Evolutionary conservation across 2,888 invertebrate genomes (phyloP), one percentile per base, ranked within the genome.

Genomic region (Caenorhabditis angaria): DNA sequence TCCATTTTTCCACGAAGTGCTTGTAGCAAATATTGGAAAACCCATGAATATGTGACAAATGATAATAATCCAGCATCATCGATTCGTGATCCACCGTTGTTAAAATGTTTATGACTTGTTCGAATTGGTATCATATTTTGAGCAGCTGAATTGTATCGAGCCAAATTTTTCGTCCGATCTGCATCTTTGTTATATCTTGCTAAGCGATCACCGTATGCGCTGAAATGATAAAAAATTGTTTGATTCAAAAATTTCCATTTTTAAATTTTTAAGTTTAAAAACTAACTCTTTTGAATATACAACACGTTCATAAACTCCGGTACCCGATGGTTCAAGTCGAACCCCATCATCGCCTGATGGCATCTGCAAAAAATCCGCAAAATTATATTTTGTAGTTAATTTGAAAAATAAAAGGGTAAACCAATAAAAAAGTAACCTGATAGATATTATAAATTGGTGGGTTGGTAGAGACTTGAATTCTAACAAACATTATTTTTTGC

Each of bases 31-130:
- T 88, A 88, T 10, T 83, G 81, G n/a, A 88, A 87, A 58, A 88
- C 84, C 89, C 89, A 89, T 32, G 87, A 80, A 72, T 87, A 89
- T 0, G 89, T 88, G 73, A 89, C 84, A 80, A 87, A 85, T 18
- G 88, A 89, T 35, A 89, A 78, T 28, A 86, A 83, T 3, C 89
- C 89, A 25, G 88, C 87, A 48, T 86, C 83, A 47, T 88, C 86
- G 20, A 87, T 81, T 53, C 78, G 75, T n/a, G 86, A 78, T 24
- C 83, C 77, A 41, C 81, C 82, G 22, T 71, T 70, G 41, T 63
- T 53, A 14, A 47, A 53, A 35, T 69, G 69, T 50, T 63, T 69
- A 55, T 24, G 32, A 29, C 28, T 27, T 12, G 61, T 61, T 32
- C 73, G 50, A 2, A 73, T 5, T 18, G 73, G 73, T 18, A 73